Evolutionary conservation across 53 echinoderm and acorn worm genomes (phyloP).

Genomic region (Glandiceps talaboti): DNA sequence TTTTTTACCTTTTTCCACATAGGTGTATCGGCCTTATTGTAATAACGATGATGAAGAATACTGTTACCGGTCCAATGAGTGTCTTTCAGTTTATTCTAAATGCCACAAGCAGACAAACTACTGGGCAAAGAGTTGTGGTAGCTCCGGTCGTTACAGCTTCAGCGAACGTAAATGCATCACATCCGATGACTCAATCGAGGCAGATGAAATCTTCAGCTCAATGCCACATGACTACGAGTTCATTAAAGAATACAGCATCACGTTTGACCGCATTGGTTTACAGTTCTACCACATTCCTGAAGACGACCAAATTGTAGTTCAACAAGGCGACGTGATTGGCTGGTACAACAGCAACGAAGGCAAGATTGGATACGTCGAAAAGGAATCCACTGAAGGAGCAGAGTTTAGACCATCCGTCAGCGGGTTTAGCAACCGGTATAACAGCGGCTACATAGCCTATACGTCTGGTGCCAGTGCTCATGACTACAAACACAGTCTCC

Average conservation of each 20-base stretch:
- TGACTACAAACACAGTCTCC: slow-evolving; percentile 49
- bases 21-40: slow-evolving; percentile 71
- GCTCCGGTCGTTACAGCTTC: slow-evolving; percentile 58
- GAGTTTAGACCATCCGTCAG: slow-evolving; percentile 44
- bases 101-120: slow-evolving; percentile 44
- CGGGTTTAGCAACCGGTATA: slow-evolving; percentile 35
- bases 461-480: slow-evolving; percentile 34
- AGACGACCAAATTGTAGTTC: slow-evolving; percentile 42
- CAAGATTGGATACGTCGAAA: slow-evolving; percentile 46
- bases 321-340: slow-evolving; percentile 63
- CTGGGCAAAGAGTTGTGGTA: slow-evolving; percentile 45
- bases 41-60: slow-evolving; percentile 14
- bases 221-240: slow-evolving; percentile 60
- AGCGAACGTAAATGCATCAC: slow-evolving; percentile 49
- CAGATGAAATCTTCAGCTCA: slow-evolving; percentile 30
- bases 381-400: slow-evolving; percentile 41
- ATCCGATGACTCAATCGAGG: slow-evolving; percentile 29
- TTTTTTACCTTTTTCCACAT: background rate
- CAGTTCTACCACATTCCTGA: slow-evolving; percentile 37
- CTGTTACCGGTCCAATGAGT: slow-evolving; percentile 57
- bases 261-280: slow-evolving; percentile 35
- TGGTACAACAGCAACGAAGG: slow-evolving; percentile 76
- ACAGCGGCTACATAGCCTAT: slow-evolving; percentile 37
- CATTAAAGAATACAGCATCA: slow-evolving; percentile 34
- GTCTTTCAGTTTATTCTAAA: slow-evolving; percentile 34